Percentiles rank a stretch among this genome's conserved stretches.
Conservation (phyloP, 2,113 vertebrate genomes). For the Notothenia rossii region DNA sequence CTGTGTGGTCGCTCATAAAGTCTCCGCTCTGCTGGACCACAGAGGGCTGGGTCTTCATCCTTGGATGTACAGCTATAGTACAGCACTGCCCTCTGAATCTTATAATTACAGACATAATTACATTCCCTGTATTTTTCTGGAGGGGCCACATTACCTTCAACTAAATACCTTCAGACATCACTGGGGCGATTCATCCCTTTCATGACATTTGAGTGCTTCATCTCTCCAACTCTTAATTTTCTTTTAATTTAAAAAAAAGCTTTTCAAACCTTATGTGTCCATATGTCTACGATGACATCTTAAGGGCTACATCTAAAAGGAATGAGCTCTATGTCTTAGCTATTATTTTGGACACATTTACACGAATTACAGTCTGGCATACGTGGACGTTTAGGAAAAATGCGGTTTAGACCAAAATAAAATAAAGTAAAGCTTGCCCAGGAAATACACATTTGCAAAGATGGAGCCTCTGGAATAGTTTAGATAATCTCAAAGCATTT, state of each 20-base stretch:
- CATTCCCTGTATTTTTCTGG: conserved; percentile 33
- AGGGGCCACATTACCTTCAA: conserved; percentile 21
- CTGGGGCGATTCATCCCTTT: not conserved
- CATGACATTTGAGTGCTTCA: not conserved
- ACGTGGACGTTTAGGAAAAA: not conserved
- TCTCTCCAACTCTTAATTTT: not conserved
- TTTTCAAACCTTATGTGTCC: not conserved
- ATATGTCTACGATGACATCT: no score
- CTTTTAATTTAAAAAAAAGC: not conserved
- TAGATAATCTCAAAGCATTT: not conserved
- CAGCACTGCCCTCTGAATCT: conserved; percentile 25
- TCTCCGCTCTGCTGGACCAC: conserved; percentile 38
- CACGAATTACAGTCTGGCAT: not conserved
- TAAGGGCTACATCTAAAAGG: not conserved
- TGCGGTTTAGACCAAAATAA: not conserved
- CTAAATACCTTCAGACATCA: conserved; percentile 21
- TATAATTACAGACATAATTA: conserved; percentile 68
- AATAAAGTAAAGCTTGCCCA: not conserved
- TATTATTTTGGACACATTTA: not conserved
- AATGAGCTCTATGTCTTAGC: not conserved
- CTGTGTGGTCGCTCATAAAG: conserved; percentile 62
- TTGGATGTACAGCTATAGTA: conserved; percentile 50
- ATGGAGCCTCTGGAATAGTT: not conserved
- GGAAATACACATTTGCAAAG: not conserved
- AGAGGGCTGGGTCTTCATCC: conserved; percentile 46